Conservation (phyloP, 2,797 vertebrate genomes). For the Alexandromys oeconomus region DNA sequence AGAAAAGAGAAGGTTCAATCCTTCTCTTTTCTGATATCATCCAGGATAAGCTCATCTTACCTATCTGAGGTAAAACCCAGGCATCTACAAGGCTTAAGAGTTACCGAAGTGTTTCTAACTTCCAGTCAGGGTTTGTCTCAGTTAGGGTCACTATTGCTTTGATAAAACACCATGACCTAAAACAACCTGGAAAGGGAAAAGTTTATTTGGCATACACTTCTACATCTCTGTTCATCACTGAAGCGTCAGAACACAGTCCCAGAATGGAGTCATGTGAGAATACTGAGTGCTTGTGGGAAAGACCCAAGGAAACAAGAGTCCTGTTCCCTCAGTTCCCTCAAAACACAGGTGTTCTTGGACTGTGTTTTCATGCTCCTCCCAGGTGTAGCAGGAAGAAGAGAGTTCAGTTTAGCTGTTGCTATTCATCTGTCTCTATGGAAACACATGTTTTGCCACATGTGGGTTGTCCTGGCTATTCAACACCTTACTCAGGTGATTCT, state of each 20-base stretch:
- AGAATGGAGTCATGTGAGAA: background rate
- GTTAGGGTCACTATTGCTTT: background rate
- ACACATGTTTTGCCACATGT: no score
- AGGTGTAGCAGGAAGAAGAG: background rate
- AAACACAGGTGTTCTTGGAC: background rate
- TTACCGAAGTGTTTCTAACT: background rate
- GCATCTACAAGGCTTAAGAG: slow-evolving; percentile 7
- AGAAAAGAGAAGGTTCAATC: background rate
- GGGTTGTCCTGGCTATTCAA: no score
- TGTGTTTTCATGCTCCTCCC: no score
- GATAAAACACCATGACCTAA: background rate
- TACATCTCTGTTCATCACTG: background rate
- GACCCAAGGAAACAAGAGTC: background rate
- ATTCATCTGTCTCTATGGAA: background rate
- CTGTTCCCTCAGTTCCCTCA: background rate
- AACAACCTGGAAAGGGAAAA: background rate
- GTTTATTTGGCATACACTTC: background rate
- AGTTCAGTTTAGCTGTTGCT: background rate
- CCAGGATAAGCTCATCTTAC: background rate
- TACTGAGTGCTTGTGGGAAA: background rate
- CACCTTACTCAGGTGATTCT: background rate
- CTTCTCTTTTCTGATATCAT: no score
- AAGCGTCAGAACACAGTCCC: background rate
- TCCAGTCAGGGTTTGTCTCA: background rate
- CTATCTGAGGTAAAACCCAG: background rate